Evolutionary conservation across 2,888 invertebrate genomes (phyloP), one percentile per base, ranked within the genome.

Genomic region (Lasioglossum figueresi): DNA sequence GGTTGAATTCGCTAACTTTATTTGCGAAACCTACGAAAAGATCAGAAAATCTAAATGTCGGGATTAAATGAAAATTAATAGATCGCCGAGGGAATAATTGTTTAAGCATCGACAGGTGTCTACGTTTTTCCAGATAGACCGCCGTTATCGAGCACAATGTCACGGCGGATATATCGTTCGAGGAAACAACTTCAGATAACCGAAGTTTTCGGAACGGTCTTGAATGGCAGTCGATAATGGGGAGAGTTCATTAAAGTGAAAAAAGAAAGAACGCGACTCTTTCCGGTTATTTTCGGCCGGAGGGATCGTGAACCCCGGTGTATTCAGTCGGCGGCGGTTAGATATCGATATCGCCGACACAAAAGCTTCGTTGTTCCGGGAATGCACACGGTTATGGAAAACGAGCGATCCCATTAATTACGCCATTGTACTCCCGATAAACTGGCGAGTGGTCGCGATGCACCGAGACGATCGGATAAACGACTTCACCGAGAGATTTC

Each of bases 321-420:
- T 73, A 80, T 70, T 59, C 73, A 80, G 73, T 72, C 76, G 73
- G 59, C 76, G 68, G 71, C 78, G 74, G 63, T 27, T 79, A 87
- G 83, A 86, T 87, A 87, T 83, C 86, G 83, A 79, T 86, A 87
- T 83, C 86, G 73, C 71, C 31, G 56, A 27, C 76, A 88, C 88
- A 88, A 88, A 87, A 87, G 88, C 48, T 56, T 23, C 88, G 72
- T 88, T 88, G 87, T 88, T 45, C 76, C 76, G 56, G 63, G 83
- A 83, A 83, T 72, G 82, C 76, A 66, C 81, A 66, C 66, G 68
- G 72, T 86, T 82, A 75, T 48, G 81, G 88, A 88, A 90, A 89
- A 88, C 75, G 84, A 77, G 86, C 81, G 81, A 79, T 73, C 76
- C 72, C 82, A 87, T 89, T 88, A 86, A 89, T 91, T 85, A 88